Percentiles rank a stretch among this genome's conserved stretches.
phyloP scores from a whole-genome alignment of 92 coral and sea anemone species.

The Plumapathes pennacea region DNA sequence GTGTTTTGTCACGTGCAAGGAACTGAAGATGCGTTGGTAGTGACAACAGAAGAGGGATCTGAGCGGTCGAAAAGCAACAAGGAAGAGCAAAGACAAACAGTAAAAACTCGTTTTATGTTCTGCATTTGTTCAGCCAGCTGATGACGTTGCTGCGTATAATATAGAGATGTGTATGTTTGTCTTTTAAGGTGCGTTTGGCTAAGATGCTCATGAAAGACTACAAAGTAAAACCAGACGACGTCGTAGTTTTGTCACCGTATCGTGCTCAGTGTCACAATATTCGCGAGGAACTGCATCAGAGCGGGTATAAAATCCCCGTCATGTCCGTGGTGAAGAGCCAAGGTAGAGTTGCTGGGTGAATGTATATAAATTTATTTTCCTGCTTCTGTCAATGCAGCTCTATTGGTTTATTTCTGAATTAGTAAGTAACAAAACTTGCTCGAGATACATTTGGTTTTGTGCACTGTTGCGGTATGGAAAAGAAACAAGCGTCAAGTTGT shows the following conservation, averaged over 20 bases:
- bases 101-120: conserved; percentile 12
- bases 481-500: no score
- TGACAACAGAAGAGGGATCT: conserved; percentile 60
- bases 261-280: conserved; percentile 46
- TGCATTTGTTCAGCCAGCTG: neutral
- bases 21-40: conserved; percentile 53
- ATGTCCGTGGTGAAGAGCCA: conserved; percentile 57
- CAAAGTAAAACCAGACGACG: conserved; percentile 3
- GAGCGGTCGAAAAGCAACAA: conserved; percentile 71
- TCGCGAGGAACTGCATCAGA: neutral
- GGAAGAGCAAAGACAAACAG: conserved; percentile 66
- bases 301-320: conserved; percentile 3
- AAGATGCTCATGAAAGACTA: conserved; percentile 33
- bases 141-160: no score
- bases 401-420: no score
- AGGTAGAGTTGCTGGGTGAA: no score
- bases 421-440: no score
- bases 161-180: neutral
- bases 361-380: no score
- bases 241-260: conserved; percentile 57
- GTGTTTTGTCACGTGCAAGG: conserved; percentile 82
- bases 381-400: no score
- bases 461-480: no score
- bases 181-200: conserved; percentile 52
- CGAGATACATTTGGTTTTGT: no score